phyloP scores from a whole-genome alignment of 2,797 vertebrate genomes.

The Dermochelys coriacea region DNA sequence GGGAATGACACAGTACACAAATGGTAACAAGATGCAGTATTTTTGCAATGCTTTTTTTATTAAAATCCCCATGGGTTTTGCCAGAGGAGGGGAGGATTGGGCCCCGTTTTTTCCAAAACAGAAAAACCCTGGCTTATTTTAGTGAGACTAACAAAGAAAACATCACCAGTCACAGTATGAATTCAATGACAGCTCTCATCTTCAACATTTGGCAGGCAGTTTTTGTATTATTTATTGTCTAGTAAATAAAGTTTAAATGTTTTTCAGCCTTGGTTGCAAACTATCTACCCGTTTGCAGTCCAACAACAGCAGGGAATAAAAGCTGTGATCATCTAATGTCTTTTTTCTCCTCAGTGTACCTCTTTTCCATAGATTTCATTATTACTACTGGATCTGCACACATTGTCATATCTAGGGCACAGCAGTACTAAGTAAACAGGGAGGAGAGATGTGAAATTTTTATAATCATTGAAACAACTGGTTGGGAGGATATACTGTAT shows the following conservation, averaged over 20 bases:
- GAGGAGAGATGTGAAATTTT: conserved; percentile 58
- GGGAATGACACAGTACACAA: fast-evolving
- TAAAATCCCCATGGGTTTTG: not conserved
- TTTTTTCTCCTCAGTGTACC: conserved; percentile 47
- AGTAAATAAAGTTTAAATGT: conserved; percentile 74
- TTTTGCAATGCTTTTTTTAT: not conserved
- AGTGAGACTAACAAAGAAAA: conserved; percentile 13
- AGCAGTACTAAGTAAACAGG: conserved; percentile 51
- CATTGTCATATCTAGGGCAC: conserved; percentile 73
- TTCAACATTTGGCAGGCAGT: conserved; percentile 40
- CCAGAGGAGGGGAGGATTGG: not conserved
- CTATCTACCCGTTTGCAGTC: conserved; percentile 48
- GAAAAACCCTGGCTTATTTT: conserved; percentile 11
- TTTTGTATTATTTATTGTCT: conserved; percentile 72
- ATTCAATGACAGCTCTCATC: conserved; percentile 44
- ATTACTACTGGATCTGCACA: conserved; percentile 58
- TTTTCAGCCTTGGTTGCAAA: conserved; percentile 70
- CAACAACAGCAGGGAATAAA: conserved; percentile 72
- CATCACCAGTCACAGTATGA: conserved; percentile 14
- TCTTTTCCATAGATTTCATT: conserved; percentile 70
- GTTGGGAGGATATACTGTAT: conserved; percentile 18
- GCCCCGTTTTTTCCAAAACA: not conserved
- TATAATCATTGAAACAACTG: conserved; percentile 55
- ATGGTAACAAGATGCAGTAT: not conserved
- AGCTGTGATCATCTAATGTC: conserved; percentile 60